Base-by-base conservation (phyloP, 1,140 invertebrate genomes). In the Saccostrea cuccullata region DNA sequence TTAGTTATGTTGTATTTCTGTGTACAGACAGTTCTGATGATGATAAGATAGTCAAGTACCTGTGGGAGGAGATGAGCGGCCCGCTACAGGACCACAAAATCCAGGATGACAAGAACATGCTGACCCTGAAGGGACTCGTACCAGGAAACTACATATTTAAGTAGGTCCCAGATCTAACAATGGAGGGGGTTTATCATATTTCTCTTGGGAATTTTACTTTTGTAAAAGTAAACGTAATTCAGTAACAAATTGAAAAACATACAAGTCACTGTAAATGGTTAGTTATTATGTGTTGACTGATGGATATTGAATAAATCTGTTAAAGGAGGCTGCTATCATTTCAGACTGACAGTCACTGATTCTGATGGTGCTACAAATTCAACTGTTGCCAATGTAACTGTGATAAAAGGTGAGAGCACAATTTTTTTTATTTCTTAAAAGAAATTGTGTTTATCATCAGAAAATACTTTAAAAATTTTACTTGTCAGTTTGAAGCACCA, bases 131-230 rank as follows among this genome's bases (percentile, higher is more conserved):
- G 87, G 97, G 98, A 95, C 96, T 96, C 58, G 94, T 97, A 83
- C 97, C 98, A 9, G 98, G 98, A 87, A 98, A 98, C 95, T 99
- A 99, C 92, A 98, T 97, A 0, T 98, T 99, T 93, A 98, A 98
- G 96, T 96, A 92, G 94, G 95, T 93, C 20, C 20, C 26, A n/a
- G 64, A n/a, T 70, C 5, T 6, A 5, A n/a, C 64, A 70, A 5
- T 70, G 13, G 20, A 70, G 20, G 20, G 64, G 3, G n/a, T n/a
- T n/a, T n/a, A n/a, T n/a, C n/a, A n/a, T n/a, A n/a, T n/a, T n/a
- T n/a, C n/a, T n/a, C n/a, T n/a, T n/a, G n/a, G n/a, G n/a, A n/a
- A n/a, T 47, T 47, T 47, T 8, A 1, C 47, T 47, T 47, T 3
- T 47, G 47, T 5, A 3, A 3, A 3, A 47, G 47, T 47, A 3